Conservation (phyloP, 2,113 vertebrate species). For the Rhea americana region DNA sequence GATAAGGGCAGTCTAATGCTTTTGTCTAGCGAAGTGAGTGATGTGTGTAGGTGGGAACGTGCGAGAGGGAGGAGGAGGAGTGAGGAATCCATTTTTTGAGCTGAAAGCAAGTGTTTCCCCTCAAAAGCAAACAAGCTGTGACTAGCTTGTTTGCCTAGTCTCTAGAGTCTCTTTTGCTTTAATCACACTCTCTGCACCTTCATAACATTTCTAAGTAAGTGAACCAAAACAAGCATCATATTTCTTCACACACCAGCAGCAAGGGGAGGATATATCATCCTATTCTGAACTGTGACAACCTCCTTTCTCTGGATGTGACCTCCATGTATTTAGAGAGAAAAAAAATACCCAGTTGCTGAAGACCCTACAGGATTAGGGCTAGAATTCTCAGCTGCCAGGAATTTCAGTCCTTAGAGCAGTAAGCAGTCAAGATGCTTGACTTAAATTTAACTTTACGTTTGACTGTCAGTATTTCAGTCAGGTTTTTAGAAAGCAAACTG, state of each 20-base stretch:
- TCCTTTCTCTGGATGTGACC: neutral
- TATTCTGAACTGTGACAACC: neutral
- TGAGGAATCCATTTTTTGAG: neutral
- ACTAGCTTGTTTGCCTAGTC: neutral
- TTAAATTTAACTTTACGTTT: neutral
- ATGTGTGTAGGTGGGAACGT: neutral
- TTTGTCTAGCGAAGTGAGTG: neutral
- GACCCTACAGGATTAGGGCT: neutral
- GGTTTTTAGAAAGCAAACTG: neutral
- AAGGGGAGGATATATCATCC: neutral
- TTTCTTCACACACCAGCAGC: neutral
- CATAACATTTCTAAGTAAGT: neutral
- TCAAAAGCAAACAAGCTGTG: neutral
- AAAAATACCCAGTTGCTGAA: neutral
- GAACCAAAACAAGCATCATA: neutral
- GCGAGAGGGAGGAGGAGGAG: neutral
- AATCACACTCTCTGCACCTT: neutral
- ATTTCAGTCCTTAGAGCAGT: neutral
- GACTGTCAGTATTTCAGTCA: neutral
- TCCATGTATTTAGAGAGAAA: neutral
- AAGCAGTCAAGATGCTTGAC: neutral
- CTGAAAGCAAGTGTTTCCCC: neutral
- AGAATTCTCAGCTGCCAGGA: neutral
- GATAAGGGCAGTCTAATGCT: neutral
- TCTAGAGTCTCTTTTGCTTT: conserved; percentile 2